These are phyloP conservation scores for Drosophila anomalata DNA, from an alignment of 2,888 invertebrate species.

Conservation along the genomic window DNA sequence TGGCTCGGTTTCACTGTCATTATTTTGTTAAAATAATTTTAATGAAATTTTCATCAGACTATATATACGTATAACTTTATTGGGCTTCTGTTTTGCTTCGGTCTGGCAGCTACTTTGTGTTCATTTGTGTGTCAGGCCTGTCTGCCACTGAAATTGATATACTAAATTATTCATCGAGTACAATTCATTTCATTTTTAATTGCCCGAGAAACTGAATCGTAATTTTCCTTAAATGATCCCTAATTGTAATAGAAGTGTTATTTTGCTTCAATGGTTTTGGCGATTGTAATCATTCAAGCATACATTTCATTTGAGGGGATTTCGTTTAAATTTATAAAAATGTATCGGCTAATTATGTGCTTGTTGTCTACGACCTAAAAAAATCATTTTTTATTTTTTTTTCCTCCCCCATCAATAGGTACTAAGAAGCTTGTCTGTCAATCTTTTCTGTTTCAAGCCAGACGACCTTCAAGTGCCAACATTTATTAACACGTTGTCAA, in stretches of 20 bases:
- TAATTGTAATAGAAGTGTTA: slow-evolving; percentile 17
- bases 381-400: slow-evolving; percentile 11
- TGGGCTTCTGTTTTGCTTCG: slow-evolving; percentile 32
- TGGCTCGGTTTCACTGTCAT: slow-evolving; percentile 26
- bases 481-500: slow-evolving; percentile 65
- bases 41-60: slow-evolving; percentile 67
- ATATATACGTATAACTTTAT: slow-evolving; percentile 30
- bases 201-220: slow-evolving; percentile 41
- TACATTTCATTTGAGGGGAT: not conserved
- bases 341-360: not conserved
- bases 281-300: slow-evolving; percentile 5
- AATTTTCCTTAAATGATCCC: slow-evolving; percentile 13
- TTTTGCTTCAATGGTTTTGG: slow-evolving; percentile 12
- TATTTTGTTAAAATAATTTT: slow-evolving; percentile 68
- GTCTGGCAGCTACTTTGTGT: not conserved
- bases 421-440: slow-evolving; percentile 14
- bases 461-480: slow-evolving; percentile 61
- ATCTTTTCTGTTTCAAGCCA: slow-evolving; percentile 20
- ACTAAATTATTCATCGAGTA: slow-evolving; percentile 60
- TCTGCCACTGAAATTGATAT: slow-evolving; percentile 48
- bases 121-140: slow-evolving; percentile 5
- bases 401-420: slow-evolving; percentile 14
- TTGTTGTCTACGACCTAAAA: slow-evolving; percentile 8
- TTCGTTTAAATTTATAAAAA: not conserved
- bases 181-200: slow-evolving; percentile 60